Percentiles rank a stretch among this genome's conserved stretches.
Conservation (phyloP, 2,888 invertebrate species). For the Galeopsomyia nigrocyanea region DNA sequence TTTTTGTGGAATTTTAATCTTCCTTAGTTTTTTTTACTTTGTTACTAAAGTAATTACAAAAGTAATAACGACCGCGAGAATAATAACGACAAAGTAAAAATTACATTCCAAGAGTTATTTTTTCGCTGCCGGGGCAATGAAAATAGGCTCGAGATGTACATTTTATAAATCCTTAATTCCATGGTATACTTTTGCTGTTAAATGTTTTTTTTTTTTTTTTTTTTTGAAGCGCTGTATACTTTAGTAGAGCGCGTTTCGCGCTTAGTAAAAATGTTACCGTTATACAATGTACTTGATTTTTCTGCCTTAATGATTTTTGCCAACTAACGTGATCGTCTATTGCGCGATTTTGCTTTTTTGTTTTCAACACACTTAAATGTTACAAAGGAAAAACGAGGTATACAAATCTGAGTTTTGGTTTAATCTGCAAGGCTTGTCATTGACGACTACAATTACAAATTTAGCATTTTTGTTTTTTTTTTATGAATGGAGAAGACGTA, state of each 20-base stretch:
- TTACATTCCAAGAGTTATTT: constrained; percentile 47
- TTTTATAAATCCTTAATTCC: constrained; percentile 6
- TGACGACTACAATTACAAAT: constrained; percentile 34
- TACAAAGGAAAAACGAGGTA: constrained; percentile 39
- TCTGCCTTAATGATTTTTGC: constrained; percentile 24
- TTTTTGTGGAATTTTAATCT: constrained; percentile 48
- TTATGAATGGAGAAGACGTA: constrained; percentile 31
- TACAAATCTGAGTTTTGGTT: constrained; percentile 45
- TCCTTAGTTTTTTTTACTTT: constrained; percentile 48
- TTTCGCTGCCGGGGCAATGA: constrained; percentile 43
- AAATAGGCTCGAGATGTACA: constrained; percentile 29
- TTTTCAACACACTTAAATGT: constrained; percentile 18
- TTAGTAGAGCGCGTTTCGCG: constrained; percentile 32
- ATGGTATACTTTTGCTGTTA: background rate
- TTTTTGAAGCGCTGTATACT: constrained; percentile 34
- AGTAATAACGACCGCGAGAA: constrained; percentile 51
- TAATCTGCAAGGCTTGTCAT: constrained; percentile 28
- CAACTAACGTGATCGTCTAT: constrained; percentile 38
- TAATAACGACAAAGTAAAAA: constrained; percentile 51
- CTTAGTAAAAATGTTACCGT: constrained; percentile 43
- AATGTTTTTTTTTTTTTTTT: constrained; percentile 2
- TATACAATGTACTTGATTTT: constrained; percentile 25
- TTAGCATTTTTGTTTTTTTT: constrained; percentile 23
- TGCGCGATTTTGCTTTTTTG: constrained; percentile 29
- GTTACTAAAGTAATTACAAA: constrained; percentile 53